Evolutionary conservation across 1,140 invertebrate species (phyloP), one percentile per base, ranked within the genome.

Genomic region (Zeugodacus cucurbitae): DNA sequence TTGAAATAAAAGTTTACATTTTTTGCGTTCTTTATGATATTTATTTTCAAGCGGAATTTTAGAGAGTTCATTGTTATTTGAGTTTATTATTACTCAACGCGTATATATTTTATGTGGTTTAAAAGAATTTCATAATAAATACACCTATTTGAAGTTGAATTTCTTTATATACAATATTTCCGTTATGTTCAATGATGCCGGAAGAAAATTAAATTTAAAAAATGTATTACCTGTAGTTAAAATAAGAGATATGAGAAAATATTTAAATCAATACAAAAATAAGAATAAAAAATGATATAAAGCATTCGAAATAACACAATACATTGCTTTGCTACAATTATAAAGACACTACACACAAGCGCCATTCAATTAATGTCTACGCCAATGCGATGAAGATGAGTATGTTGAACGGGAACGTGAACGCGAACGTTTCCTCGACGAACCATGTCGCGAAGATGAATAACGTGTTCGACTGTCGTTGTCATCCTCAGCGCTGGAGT

Each of bases 401-500:
- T 88, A 88, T 87, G 85, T 70, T 10, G 88, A 88, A 41, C 86
- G 85, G 34, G 88, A 88, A 14, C 62, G 44, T 29, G 88, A 87
- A 37, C 86, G 85, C 11, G 88, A 87, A 41, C 48, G n/a, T 48
- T 88, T 85, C 41, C 62, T 59, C 44, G 41, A 54, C 54, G 85
- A 87, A 37, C 41, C 14, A 57, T 20, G 48, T 87, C 86, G 44
- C 14, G 88, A 87, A 48, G 85, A 62, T 10, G 82, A 67, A 41
- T 88, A 22, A 11, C 58, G 78, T 32, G 41, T 67, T 29, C 41
- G 85, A 37, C 88, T 57, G 26, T n/a, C 44, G 3, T 58, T 78
- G 29, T 88, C 87, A 74, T 78, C 64, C 59, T 88, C 86, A 44
- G 67, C 78, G 29, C 64, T 64, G 4, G 88, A 86, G 41, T 88